Evolutionary conservation across 2,888 invertebrate genomes (phyloP).

Genomic region (Brachyopa scutellaris): DNA sequence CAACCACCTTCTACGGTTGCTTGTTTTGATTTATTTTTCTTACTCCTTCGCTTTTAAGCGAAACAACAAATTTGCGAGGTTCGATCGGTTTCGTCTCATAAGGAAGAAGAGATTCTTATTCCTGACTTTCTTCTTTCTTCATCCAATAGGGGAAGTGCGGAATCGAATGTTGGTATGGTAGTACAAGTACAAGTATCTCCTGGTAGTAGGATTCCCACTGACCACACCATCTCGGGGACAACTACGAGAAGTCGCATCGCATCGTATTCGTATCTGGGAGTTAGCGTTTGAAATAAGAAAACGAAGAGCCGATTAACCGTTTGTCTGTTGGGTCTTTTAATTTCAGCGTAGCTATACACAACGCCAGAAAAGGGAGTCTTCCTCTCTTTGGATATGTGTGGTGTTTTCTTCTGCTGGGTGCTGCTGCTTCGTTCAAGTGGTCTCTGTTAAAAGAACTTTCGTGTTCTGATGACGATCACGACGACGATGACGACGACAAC

Average conservation of each 20-base stretch:
- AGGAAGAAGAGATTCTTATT: slow-evolving; percentile 51
- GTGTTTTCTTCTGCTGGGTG: slow-evolving; percentile 9
- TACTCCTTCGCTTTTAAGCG: slow-evolving; percentile 59
- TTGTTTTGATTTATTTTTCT: slow-evolving; percentile 45
- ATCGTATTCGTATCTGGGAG: too few relatives aligned
- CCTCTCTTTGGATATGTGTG: slow-evolving; percentile 51
- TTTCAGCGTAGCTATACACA: slow-evolving; percentile 1
- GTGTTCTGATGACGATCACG: slow-evolving; percentile 59
- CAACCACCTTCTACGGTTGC: not conserved
- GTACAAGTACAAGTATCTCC: slow-evolving; percentile 12
- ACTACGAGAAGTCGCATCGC: too few relatives aligned
- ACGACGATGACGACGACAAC: slow-evolving; percentile 23
- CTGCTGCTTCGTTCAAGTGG: not conserved
- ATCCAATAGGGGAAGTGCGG: slow-evolving; percentile 45
- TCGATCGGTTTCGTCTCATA: slow-evolving; percentile 15
- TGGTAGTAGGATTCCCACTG: slow-evolving; percentile 44
- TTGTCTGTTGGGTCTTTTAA: slow-evolving; percentile 47
- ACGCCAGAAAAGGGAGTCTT: slow-evolving; percentile 63
- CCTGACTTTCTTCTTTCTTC: slow-evolving; percentile 30
- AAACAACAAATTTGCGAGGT: slow-evolving; percentile 39
- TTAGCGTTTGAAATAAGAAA: slow-evolving; percentile 15
- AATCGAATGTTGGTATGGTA: slow-evolving; percentile 22
- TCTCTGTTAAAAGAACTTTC: slow-evolving; percentile 54
- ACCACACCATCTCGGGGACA: slow-evolving; percentile 57
- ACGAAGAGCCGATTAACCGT: slow-evolving; percentile 62